Percentiles rank a stretch among this genome's conserved stretches.
phyloP scores from a whole-genome alignment of 2,797 vertebrate species.

The Enteromius afrohamiltoni region DNA sequence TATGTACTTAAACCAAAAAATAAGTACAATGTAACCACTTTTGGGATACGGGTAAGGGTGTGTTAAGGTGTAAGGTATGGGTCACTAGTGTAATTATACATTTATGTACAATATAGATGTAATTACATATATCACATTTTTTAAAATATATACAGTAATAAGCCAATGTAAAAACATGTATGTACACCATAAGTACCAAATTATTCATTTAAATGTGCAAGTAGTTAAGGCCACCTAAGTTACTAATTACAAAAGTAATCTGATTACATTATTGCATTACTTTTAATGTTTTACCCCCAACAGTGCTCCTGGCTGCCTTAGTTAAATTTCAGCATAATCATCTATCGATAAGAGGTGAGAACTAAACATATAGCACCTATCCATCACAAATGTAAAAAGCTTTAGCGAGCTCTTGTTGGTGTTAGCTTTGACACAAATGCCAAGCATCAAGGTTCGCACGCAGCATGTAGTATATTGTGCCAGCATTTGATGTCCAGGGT shows the following conservation, averaged over 20 bases:
- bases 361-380: neutral
- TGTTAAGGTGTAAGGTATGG: too few relatives aligned
- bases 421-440: neutral
- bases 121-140: too few relatives aligned
- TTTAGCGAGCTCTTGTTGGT: neutral
- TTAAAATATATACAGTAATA: too few relatives aligned
- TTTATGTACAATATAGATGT: too few relatives aligned
- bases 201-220: too few relatives aligned
- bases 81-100: too few relatives aligned
- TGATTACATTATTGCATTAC: neutral
- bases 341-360: neutral
- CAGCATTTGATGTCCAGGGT: neutral
- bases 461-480: neutral
- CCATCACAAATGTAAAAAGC: neutral
- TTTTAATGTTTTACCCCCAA: neutral
- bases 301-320: neutral
- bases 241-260: neutral
- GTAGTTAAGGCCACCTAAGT: too few relatives aligned
- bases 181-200: too few relatives aligned
- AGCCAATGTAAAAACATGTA: too few relatives aligned
- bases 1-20: too few relatives aligned
- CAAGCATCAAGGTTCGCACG: constrained; percentile 8
- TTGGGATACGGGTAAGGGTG: too few relatives aligned
- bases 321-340: neutral
- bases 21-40: too few relatives aligned